These are phyloP conservation scores for Oncorhynchus mykiss DNA, from an alignment of 2,113 vertebrate species.

Conservation along the genomic window DNA sequence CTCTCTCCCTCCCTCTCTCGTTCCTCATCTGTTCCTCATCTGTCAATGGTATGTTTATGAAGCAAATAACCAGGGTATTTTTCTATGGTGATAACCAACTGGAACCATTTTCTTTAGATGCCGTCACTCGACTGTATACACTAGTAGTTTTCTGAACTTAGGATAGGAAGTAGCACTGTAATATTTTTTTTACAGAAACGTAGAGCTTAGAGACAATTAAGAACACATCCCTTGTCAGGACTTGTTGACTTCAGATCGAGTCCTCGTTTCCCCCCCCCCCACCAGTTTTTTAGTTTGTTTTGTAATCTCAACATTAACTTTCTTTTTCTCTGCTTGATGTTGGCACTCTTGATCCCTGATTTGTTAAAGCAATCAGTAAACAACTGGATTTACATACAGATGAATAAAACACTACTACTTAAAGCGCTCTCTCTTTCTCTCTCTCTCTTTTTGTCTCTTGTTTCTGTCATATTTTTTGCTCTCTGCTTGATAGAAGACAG, in stretches of 20 bases:
- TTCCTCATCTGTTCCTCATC: no score
- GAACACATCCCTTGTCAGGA: conserved; percentile 48
- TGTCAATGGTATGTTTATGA: conserved; percentile 29
- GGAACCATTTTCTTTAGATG: neutral
- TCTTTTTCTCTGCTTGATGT: conserved; percentile 60
- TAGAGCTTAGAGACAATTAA: conserved; percentile 58
- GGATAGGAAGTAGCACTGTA: conserved; percentile 45
- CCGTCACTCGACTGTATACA: conserved; percentile 41
- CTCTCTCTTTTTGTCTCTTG: conserved; percentile 18
- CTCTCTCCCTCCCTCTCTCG: no score
- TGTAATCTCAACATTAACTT: conserved; percentile 59
- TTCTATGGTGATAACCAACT: conserved; percentile 61
- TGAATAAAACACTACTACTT: conserved; percentile 75
- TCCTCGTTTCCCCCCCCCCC: conserved; percentile 20
- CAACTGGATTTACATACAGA: conserved; percentile 72
- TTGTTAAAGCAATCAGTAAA: conserved; percentile 67
- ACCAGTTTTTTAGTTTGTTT: conserved; percentile 33
- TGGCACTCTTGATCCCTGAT: conserved; percentile 66
- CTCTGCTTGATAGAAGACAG: neutral
- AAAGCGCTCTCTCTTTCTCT: conserved; percentile 25
- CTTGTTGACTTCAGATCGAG: conserved; percentile 51
- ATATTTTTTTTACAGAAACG: conserved; percentile 55
- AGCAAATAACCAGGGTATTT: conserved; percentile 71
- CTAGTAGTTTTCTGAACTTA: conserved; percentile 31
- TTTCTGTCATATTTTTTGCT: neutral